phyloP scores from a whole-genome alignment of 2,797 vertebrate genomes.

The Acrossocheilus fasciatus region DNA sequence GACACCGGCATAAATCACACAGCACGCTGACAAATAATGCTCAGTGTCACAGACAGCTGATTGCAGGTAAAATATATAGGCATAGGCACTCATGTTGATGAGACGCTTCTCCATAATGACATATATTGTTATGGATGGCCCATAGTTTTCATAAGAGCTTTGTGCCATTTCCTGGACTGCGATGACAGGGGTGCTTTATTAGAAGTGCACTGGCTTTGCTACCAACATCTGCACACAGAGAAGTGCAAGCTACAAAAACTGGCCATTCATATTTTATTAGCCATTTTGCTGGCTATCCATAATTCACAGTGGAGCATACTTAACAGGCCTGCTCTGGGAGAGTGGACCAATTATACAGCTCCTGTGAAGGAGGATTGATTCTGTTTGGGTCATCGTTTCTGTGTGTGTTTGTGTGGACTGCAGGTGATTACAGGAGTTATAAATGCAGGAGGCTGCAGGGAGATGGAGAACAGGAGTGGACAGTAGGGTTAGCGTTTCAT shows the following conservation, averaged over 20 bases:
- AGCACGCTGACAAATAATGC: conserved; percentile 11
- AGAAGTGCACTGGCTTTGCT: conserved; percentile 45
- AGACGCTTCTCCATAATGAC: conserved; percentile 43
- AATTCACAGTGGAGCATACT: conserved; percentile 62
- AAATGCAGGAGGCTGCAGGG: conserved; percentile 53
- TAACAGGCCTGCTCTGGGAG: conserved; percentile 57
- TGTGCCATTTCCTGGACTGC: conserved; percentile 39
- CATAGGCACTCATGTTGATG: conserved; percentile 46
- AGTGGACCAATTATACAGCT: conserved; percentile 60
- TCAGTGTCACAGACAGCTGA: conserved; percentile 49
- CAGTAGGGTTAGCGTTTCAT: conserved; percentile 57
- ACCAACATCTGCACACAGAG: conserved; percentile 55
- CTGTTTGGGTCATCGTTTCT: conserved; percentile 43
- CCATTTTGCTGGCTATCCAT: conserved; percentile 65
- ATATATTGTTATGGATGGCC: conserved; percentile 53
- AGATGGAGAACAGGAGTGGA: conserved; percentile 45
- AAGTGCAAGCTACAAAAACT: conserved; percentile 61
- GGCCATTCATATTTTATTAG: conserved; percentile 67
- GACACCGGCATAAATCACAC: conserved; percentile 27
- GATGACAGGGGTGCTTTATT: conserved; percentile 55
- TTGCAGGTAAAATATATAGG: conserved; percentile 47
- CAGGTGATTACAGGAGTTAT: conserved; percentile 58
- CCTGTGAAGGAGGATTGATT: conserved; percentile 59
- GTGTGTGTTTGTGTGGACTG: conserved; percentile 42
- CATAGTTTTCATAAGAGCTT: conserved; percentile 44